Evolutionary conservation across 2,797 vertebrate genomes (phyloP), one percentile per base, ranked within the genome.

Genomic region (Protosalanx chinensis): DNA sequence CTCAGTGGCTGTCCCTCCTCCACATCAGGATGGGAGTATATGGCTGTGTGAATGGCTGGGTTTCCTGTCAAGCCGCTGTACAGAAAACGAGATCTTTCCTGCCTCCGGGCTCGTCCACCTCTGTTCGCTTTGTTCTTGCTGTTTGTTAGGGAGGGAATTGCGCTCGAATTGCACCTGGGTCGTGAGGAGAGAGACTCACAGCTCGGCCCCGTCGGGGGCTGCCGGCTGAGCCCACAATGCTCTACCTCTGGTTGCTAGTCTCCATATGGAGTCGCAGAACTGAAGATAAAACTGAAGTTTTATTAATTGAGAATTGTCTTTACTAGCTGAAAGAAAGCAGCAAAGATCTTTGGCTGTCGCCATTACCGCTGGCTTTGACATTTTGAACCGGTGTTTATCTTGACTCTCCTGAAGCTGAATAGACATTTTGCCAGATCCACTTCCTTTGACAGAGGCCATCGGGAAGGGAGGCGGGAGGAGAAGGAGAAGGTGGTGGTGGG

Each of bases 1-100:
- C 76, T 83, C 77, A 85, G 80, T 76, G 75, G 84, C 83, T 84
- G 73, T 78, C 68, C 89, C 90, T 91, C 90, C 88, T 84, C 84
- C 84, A 80, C 83, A 85, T 90, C 93, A 93, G 93, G 92, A 93
- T 94, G 92, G 93, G 93, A 93, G 93, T 93, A 92, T 90, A 90
- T 90, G 81, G 84, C 81, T 75, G 74, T 80, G 85, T 90, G 91
- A 93, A 92, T 91, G 90, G 86, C 87, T 87, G 70, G 41, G 85
- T 88, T 94, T 93, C 93, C 92, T 93, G 92, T 88, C 83, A 77
- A 85, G 84, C 79, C 84, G 83, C 72, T 72, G 86, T 79, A 85
- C 76, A 88, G 89, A 91, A 91, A 91, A 88, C 74, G 75, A 90
- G 90, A 93, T 89, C 85, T 92, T 92, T 92, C 90, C 90, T 89